Evolutionary conservation across 2,113 vertebrate species (phyloP), one percentile per base, ranked within the genome.

Genomic region (Nerophis lumbriciformis): DNA sequence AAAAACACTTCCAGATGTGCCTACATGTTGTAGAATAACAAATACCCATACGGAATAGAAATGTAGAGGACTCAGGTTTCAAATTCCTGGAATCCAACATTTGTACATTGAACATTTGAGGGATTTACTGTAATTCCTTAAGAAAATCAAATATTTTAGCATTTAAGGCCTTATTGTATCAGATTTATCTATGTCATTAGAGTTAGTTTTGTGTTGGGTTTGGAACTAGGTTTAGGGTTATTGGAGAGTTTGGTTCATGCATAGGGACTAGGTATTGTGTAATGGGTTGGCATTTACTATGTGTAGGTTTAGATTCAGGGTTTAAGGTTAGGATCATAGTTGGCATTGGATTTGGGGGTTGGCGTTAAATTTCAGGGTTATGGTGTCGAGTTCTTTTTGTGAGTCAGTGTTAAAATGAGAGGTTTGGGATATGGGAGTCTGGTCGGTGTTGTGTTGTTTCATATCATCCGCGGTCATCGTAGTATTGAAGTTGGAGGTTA

Each of bases 1-100:
- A 84, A 14, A 37, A 15, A 35, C 39, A 64, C 73, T 83, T 77
- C 78, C 85, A 88, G 83, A 88, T 88, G 83, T 84, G 51, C 60
- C 11, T 8, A 9, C 42, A 36, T 53, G 55, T n/a, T 37, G 50
- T 21, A 49, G 6, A 7, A 21, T 6, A 6, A 4, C 4, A 48
- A 19, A 48, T 63, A 38, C 56, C 51, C 62, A 63, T 47, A 59
- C 63, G 57, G 59, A 73, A 69, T 67, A 59, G 68, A 45, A 48
- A 65, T 38, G 5, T 8, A 36, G 12, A 53, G 36, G 65, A 72
- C 69, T 68, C 67, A 61, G 57, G n/a, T 75, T 75, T 70, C 61
- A 54, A 10, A 53, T 62, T 75, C 57, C 53, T 69, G 3, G 0
- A 8, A 48, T 60, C 71, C 54, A 56, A 63, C 53, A 65, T 58